Evolutionary conservation across 2,113 vertebrate genomes (phyloP).

Genomic region (Neotragus moschatus): DNA sequence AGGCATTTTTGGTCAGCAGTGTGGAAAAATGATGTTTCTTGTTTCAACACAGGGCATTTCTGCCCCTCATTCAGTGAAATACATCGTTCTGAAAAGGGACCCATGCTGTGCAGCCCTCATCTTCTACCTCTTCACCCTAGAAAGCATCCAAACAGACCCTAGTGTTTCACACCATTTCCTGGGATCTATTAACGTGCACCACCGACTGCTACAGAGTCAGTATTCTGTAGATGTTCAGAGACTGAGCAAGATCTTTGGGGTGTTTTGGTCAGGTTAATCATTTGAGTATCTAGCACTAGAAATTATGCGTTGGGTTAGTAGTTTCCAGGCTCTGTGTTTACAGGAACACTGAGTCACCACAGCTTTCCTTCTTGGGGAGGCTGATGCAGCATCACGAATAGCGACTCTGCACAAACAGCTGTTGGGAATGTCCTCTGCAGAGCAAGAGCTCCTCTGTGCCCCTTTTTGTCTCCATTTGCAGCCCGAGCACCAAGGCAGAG

Average conservation of each 20-base stretch:
- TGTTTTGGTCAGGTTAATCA: background rate
- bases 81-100: background rate
- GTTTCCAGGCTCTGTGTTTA: background rate
- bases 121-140: background rate
- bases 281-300: background rate
- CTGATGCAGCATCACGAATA: background rate
- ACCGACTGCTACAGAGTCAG: background rate
- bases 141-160: background rate
- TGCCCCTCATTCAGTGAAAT: background rate
- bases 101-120: background rate
- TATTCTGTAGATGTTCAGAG: background rate
- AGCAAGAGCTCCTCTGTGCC: background rate
- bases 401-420: background rate
- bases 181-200: background rate
- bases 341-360: background rate
- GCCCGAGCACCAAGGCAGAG: background rate
- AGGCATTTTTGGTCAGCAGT: background rate
- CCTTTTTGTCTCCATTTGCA: background rate
- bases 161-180: background rate
- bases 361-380: background rate
- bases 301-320: conserved; percentile 17
- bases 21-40: background rate
- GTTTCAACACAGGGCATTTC: background rate
- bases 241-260: background rate
- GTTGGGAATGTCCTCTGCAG: background rate